Percentiles rank a stretch among this genome's conserved stretches.
Evolutionary conservation across 64 coral and sea anemone species (phyloP).

Genomic region (Pachyseris speciosa): DNA sequence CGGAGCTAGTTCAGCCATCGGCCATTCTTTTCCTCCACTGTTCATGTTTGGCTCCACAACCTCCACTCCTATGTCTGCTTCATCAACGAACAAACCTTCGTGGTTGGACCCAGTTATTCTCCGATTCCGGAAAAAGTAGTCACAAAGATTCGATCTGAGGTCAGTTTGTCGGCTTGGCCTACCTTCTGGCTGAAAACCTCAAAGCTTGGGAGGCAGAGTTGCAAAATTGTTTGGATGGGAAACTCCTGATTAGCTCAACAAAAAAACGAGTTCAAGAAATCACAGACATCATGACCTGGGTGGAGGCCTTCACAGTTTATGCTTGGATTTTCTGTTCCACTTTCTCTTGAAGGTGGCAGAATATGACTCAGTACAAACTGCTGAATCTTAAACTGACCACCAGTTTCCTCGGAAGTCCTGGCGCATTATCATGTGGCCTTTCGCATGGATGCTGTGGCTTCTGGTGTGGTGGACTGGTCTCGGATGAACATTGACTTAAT

Average conservation of each 20-base stretch:
- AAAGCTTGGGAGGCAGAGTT: neutral
- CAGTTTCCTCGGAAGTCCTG: neutral
- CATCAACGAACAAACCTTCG: neutral
- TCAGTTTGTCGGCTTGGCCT: neutral
- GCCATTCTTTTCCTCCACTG: neutral
- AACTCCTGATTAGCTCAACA: neutral
- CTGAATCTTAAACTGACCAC: neutral
- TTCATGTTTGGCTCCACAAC: neutral
- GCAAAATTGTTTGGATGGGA: neutral
- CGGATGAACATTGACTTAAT: neutral
- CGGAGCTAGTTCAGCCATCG: neutral
- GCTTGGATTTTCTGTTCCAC: neutral
- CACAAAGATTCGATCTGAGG: neutral
- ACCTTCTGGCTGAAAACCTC: neutral
- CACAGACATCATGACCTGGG: slow-evolving; percentile 7
- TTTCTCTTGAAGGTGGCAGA: neutral
- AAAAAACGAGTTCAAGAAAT: neutral
- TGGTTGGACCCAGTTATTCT: neutral
- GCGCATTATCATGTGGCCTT: neutral
- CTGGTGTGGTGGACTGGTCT: slow-evolving; percentile 20
- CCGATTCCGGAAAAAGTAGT: neutral
- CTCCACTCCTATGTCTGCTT: neutral
- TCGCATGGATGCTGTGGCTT: neutral
- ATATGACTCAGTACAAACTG: neutral
- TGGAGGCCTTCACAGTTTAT: too few relatives aligned